phyloP scores from a whole-genome alignment of 2,113 vertebrate species.

The Conger conger region DNA sequence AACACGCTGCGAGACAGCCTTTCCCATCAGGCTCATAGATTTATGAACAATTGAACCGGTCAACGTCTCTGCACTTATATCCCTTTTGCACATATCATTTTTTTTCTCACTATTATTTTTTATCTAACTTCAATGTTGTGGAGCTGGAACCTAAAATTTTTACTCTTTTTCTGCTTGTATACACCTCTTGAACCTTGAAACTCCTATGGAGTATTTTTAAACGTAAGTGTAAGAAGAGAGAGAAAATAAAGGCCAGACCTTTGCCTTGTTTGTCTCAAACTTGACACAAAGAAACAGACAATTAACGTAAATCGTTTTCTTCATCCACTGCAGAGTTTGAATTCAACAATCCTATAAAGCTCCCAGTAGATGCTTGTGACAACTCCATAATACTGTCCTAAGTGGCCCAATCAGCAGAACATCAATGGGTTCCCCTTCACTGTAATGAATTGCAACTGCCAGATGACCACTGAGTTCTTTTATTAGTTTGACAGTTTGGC shows the following conservation, averaged over 20 bases:
- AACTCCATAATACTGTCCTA: background rate
- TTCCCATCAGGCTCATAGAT: too few species aligned
- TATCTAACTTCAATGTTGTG: too few species aligned
- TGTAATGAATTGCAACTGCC: background rate
- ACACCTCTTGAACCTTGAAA: too few species aligned
- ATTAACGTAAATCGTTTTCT: background rate
- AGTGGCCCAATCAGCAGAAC: background rate
- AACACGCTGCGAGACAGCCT: too few species aligned
- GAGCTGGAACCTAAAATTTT: too few species aligned
- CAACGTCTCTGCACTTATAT: too few species aligned
- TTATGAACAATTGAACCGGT: too few species aligned
- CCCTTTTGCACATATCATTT: too few species aligned
- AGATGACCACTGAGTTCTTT: background rate
- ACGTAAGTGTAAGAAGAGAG: background rate
- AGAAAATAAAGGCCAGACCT: background rate
- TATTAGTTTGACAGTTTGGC: background rate
- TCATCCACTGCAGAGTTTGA: background rate
- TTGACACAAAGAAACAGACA: background rate
- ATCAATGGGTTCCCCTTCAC: too few species aligned
- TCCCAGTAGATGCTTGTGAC: background rate
- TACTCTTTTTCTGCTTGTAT: too few species aligned
- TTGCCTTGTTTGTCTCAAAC: background rate
- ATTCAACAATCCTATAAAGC: background rate
- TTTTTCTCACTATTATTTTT: too few species aligned
- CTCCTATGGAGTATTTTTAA: background rate